Conservation (phyloP, 2,888 invertebrate species). For the Ormyrus pomaceus region DNA sequence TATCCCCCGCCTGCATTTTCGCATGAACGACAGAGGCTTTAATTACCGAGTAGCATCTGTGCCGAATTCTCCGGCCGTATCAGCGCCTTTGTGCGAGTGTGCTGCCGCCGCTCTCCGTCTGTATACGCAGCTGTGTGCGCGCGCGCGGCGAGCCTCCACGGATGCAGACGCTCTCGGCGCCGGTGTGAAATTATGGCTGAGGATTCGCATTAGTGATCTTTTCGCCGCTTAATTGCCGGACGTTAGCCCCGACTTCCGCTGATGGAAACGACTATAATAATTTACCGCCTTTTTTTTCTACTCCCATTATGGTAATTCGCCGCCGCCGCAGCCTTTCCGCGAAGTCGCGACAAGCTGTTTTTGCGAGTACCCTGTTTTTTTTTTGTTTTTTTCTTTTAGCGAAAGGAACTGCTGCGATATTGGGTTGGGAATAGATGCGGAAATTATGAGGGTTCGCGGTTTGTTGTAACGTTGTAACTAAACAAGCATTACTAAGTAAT, state of each 20-base stretch:
- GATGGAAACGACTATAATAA: slow-evolving; percentile 18
- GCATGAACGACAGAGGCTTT: slow-evolving; percentile 55
- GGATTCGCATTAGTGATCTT: slow-evolving; percentile 64
- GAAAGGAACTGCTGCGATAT: too few relatives aligned
- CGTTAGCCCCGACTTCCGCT: slow-evolving; percentile 52
- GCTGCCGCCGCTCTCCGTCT: not conserved
- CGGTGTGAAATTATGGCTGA: slow-evolving; percentile 54
- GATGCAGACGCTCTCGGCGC: not conserved
- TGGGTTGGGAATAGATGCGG: too few relatives aligned
- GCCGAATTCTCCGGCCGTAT: slow-evolving; percentile 50
- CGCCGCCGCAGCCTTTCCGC: not conserved
- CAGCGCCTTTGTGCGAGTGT: slow-evolving; percentile 5
- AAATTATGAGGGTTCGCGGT: too few relatives aligned
- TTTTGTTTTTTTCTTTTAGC: too few relatives aligned
- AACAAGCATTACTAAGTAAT: too few relatives aligned
- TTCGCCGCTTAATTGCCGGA: slow-evolving; percentile 60
- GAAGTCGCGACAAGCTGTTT: too few relatives aligned
- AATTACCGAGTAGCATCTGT: slow-evolving; percentile 63
- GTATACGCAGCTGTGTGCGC: not conserved
- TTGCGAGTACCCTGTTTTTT: too few relatives aligned
- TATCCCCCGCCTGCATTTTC: slow-evolving; percentile 11
- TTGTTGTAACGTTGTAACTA: too few relatives aligned
- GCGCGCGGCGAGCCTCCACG: not conserved
- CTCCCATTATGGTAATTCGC: slow-evolving; percentile 23
- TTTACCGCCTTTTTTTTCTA: slow-evolving; percentile 14